Evolutionary conservation across 2,888 invertebrate genomes (phyloP).

Genomic region (Coremacera marginata): DNA sequence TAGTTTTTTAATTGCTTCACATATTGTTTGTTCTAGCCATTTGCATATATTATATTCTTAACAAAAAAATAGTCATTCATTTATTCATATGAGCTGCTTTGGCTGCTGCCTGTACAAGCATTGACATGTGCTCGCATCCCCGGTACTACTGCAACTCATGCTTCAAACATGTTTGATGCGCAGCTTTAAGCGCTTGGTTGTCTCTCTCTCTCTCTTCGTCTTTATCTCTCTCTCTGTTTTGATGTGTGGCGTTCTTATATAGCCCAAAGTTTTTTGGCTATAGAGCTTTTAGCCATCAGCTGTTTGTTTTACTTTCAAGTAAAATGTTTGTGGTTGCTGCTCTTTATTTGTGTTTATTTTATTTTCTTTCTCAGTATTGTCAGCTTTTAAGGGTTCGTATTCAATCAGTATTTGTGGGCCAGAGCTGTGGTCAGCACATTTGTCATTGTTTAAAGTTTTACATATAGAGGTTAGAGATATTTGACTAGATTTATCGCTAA

Average conservation of each 20-base stretch:
- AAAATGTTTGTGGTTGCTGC: no score
- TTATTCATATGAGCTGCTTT: background rate
- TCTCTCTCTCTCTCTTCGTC: no score
- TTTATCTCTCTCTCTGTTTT: no score
- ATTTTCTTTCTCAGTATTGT: no score
- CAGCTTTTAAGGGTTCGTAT: no score
- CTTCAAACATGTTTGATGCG: background rate
- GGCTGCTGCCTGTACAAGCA: background rate
- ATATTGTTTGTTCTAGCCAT: conserved; percentile 1
- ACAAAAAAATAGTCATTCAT: background rate
- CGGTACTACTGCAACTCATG: conserved; percentile 20
- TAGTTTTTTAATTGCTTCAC: background rate
- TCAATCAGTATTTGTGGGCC: no score
- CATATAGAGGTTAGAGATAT: no score
- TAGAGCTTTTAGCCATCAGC: background rate
- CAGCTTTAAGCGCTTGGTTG: background rate
- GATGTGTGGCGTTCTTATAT: no score
- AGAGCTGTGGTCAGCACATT: no score
- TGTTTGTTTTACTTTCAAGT: background rate
- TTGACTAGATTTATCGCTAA: no score
- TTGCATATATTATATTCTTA: background rate
- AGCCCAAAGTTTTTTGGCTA: background rate
- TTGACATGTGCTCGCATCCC: conserved; percentile 9
- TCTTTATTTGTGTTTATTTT: no score
- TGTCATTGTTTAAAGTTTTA: no score